Percentiles rank a stretch among this genome's conserved stretches.
Conservation (phyloP, 2,113 vertebrate species). For the Andinoacara biseriatus region DNA sequence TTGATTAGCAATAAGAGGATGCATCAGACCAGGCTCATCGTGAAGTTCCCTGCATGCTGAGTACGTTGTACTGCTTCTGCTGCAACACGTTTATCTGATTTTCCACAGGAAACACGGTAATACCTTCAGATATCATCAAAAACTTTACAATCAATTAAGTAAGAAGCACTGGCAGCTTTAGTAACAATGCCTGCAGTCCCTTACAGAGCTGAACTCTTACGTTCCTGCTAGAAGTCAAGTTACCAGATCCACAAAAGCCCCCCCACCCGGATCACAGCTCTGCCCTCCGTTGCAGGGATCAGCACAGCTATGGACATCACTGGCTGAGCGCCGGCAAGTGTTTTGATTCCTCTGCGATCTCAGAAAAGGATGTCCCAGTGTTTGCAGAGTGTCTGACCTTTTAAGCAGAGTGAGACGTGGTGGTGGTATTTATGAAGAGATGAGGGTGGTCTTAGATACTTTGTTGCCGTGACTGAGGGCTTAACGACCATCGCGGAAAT, state of each 20-base stretch:
- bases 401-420: constrained; percentile 22
- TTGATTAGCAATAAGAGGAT: neutral
- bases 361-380: constrained; percentile 22
- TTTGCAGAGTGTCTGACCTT: constrained; percentile 49
- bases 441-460: constrained; percentile 51
- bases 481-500: constrained; percentile 21
- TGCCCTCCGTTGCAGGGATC: constrained; percentile 22
- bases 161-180: neutral
- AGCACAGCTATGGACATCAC: constrained; percentile 61
- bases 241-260: neutral
- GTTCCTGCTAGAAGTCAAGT: neutral
- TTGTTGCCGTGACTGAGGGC: constrained; percentile 38
- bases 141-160: neutral
- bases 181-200: neutral
- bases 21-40: neutral
- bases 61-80: neutral
- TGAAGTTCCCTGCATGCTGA: neutral
- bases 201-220: neutral
- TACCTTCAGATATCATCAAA: no score
- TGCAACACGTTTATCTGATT: neutral
- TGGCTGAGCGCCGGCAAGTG: constrained; percentile 35
- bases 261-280: constrained; percentile 4
- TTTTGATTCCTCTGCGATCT: constrained; percentile 53
- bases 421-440: constrained; percentile 44
- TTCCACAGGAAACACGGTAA: neutral